phyloP scores from a whole-genome alignment of 2,113 vertebrate species.

The Otocyon megalotis region DNA sequence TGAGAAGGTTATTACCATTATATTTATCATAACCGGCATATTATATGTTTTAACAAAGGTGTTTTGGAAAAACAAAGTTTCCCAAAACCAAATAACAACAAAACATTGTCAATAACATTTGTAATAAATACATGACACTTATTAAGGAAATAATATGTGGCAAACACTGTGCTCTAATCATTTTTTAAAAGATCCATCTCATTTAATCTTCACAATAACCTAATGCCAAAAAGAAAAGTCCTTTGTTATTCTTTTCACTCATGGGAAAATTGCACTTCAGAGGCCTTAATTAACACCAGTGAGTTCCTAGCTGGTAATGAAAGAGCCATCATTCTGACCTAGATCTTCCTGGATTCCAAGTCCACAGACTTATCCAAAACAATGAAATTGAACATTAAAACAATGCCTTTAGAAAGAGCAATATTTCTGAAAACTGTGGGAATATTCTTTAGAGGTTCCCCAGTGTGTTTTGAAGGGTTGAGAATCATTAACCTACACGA shows the following conservation, averaged over 20 bases:
- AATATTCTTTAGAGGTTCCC: background rate
- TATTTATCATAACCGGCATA: background rate
- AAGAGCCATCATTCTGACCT: background rate
- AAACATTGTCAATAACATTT: background rate
- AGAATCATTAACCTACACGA: background rate
- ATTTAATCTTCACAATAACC: constrained; percentile 10
- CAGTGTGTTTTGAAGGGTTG: background rate
- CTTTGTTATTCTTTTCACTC: background rate
- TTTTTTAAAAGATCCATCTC: background rate
- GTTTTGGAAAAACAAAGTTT: background rate
- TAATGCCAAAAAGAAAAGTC: background rate
- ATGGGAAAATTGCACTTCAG: background rate
- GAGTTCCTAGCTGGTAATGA: background rate
- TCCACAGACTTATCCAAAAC: background rate
- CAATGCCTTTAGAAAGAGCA: background rate
- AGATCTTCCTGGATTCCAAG: background rate
- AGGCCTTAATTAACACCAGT: background rate
- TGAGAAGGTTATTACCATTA: background rate
- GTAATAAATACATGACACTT: background rate
- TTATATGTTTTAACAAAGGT: background rate
- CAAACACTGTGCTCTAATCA: background rate
- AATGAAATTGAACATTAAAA: constrained; percentile 21
- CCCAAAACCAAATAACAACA: background rate
- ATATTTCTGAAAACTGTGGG: background rate
- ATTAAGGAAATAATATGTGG: background rate